Evolutionary conservation across 1,140 invertebrate species (phyloP).

Genomic region (Chlorops oryzae): DNA sequence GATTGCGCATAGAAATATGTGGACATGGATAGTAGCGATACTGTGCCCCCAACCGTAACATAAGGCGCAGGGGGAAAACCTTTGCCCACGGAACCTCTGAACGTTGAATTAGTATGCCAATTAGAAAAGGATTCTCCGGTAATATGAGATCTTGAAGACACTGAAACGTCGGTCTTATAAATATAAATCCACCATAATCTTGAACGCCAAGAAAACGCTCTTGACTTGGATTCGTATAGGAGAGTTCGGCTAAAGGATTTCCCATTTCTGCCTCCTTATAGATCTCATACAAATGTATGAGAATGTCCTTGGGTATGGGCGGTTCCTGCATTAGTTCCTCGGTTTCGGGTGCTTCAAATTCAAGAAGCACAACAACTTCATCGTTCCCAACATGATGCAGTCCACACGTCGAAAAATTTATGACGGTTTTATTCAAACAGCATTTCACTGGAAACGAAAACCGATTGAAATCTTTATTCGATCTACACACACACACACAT

Average conservation of each 20-base stretch:
- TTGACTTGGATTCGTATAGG: constrained; percentile 58
- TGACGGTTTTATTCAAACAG: constrained; percentile 72
- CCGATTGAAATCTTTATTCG: not conserved
- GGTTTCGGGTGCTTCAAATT: constrained; percentile 53
- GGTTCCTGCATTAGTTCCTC: constrained; percentile 22
- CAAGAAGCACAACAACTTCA: constrained; percentile 75
- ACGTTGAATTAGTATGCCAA: constrained; percentile 77
- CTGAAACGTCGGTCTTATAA: constrained; percentile 75
- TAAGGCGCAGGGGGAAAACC: constrained; percentile 56
- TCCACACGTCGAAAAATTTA: constrained; percentile 75
- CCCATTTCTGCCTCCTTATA: constrained; percentile 75
- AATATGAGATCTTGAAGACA: constrained; percentile 72
- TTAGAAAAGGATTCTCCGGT: constrained; percentile 70
- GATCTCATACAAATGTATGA: constrained; percentile 67
- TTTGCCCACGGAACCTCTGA: constrained; percentile 85
- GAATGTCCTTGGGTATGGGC: constrained; percentile 68
- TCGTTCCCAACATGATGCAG: constrained; percentile 79
- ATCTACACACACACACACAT: constrained; percentile 5
- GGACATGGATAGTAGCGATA: constrained; percentile 85
- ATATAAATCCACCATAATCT: constrained; percentile 80
- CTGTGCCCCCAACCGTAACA: constrained; percentile 77
- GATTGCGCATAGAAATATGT: constrained; percentile 69
- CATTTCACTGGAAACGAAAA: constrained; percentile 61
- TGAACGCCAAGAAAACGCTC: constrained; percentile 67
- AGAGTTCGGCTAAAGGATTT: constrained; percentile 63